Evolutionary conservation across 2,113 vertebrate genomes (phyloP), one percentile per base, ranked within the genome.

Genomic region (Cromileptes altivelis): DNA sequence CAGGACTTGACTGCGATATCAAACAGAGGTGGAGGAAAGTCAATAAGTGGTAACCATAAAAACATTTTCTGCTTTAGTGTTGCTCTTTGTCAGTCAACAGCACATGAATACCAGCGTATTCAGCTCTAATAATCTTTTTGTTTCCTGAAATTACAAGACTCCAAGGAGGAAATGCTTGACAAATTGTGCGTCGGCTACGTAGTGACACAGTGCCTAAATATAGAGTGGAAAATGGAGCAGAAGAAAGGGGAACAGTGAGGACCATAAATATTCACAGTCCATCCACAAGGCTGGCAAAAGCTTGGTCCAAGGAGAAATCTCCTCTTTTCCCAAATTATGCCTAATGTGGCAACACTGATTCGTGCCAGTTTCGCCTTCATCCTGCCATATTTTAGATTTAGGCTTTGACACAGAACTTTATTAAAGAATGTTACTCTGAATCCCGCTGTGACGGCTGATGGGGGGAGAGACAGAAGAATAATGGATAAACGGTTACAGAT

Each of bases 151-250:
- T 86, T 30, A 62, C 55, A 60, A 18, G 42, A 68, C 75, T 86
- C 60, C 7, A 52, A 78, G 25, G 30, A n/a, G 17, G 21, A 60
- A 71, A 78, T 12, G 23, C 67, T 68, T 93, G 89, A 92, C 63
- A 77, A 90, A 92, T 84, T 80, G 90, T 80, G 81, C 82, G 70
- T 91, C 81, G 77, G 84, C 86, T 87, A 42, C 78, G 84, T 86
- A 75, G 89, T 87, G 90, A 94, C 92, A 90, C 62, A 1, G 84
- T 70, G 73, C 70, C 92, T 94, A 95, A 94, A 94, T 94, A 92
- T 94, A 94, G 92, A 91, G 80, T 56, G 50, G 89, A 89, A 94
- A 92, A 92, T 93, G 85, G 94, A 95, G 92, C 93, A 94, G 89
- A 83, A 89, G 89, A 93, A 90, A 82, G 80, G 86, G 80, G 79